These are phyloP conservation scores for Poecile montanus DNA, from an alignment of 2,797 vertebrate species.

Conservation along the genomic window DNA sequence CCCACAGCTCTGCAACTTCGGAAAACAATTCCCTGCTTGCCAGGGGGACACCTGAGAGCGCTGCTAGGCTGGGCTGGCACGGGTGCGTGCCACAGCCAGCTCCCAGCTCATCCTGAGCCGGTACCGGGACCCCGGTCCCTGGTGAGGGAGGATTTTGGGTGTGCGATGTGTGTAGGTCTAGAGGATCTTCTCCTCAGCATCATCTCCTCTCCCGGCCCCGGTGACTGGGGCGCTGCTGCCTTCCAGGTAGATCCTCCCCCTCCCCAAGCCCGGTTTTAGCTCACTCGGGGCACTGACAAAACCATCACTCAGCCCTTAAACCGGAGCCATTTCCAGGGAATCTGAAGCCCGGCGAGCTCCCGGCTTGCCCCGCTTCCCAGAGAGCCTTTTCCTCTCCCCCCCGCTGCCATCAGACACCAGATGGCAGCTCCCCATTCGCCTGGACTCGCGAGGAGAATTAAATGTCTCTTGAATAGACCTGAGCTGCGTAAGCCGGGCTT, in stretches of 20 bases:
- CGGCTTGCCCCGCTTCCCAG: not conserved
- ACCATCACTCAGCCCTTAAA: accelerated
- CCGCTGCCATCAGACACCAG: constrained; percentile 37
- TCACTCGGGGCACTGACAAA: not conserved
- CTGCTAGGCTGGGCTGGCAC: not conserved
- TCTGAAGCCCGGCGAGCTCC: not conserved
- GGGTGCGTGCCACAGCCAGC: not conserved
- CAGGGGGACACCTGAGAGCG: not conserved
- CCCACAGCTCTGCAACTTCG: not conserved
- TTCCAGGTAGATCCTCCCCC: not conserved
- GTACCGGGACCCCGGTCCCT: not conserved
- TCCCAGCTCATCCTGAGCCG: not conserved
- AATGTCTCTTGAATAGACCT: not conserved
- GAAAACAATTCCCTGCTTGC: not conserved
- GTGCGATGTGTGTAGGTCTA: accelerated
- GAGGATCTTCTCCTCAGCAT: not conserved
- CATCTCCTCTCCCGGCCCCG: not conserved
- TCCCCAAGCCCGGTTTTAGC: not conserved
- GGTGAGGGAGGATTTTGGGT: not conserved
- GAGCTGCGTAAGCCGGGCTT: not conserved
- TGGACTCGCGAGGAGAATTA: not conserved
- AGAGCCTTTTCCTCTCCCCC: not conserved
- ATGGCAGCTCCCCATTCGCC: constrained; percentile 27
- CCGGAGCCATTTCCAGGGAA: not conserved
- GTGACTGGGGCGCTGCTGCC: too few species aligned